These are phyloP conservation scores for Sylvia borin DNA, from an alignment of 2,797 vertebrate genomes.

Conservation along the genomic window DNA sequence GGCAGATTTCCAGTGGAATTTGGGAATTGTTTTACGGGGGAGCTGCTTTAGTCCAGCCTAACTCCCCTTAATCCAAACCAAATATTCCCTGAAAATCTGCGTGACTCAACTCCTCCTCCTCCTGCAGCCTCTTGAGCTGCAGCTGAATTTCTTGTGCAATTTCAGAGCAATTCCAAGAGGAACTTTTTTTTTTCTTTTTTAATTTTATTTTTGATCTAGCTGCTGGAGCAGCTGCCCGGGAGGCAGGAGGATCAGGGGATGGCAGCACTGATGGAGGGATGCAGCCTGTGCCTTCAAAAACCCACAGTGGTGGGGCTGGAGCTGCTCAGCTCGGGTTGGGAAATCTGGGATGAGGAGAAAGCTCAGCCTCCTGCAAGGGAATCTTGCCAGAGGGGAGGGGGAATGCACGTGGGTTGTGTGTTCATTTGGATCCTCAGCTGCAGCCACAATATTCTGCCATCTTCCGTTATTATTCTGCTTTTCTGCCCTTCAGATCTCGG, in stretches of 20 bases:
- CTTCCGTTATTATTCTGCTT: background rate
- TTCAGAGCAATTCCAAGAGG: background rate
- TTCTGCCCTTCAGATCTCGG: too few species aligned
- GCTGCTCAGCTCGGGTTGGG: background rate
- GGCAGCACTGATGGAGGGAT: background rate
- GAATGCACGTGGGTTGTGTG: background rate
- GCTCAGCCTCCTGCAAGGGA: background rate
- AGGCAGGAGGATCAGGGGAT: background rate
- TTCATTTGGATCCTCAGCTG: background rate
- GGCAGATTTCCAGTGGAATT: background rate
- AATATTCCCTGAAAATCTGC: background rate
- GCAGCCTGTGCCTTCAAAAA: background rate
- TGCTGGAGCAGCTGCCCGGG: background rate
- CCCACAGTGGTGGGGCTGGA: background rate
- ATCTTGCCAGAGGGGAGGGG: background rate
- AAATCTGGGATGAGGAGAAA: background rate
- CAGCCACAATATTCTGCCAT: background rate
- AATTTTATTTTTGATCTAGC: background rate
- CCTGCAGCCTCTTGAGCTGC: background rate
- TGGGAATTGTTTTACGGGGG: too few species aligned
- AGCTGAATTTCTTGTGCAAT: background rate
- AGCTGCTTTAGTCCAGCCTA: background rate
- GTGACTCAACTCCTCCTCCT: slow-evolving; percentile 18
- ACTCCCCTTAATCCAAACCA: background rate
- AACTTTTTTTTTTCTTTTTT: background rate